Conservation (phyloP, 35 echinoderm and acorn worm genomes). For the Lytechinus pictus region DNA sequence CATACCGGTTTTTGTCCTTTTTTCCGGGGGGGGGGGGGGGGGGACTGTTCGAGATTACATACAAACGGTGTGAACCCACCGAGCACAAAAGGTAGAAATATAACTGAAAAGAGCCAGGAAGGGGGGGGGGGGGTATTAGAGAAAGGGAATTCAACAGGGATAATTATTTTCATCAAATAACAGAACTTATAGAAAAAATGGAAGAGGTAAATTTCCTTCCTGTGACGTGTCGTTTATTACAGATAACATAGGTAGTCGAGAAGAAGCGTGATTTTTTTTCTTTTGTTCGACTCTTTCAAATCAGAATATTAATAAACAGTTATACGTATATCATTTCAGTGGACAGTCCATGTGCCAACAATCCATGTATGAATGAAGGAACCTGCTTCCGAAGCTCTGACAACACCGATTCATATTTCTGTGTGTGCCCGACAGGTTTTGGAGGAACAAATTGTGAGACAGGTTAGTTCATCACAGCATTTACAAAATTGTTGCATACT, state of each 20-base stretch:
- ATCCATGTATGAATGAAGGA: slow-evolving; percentile 77
- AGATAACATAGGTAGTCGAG: too few relatives aligned
- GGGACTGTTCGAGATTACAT: too few relatives aligned
- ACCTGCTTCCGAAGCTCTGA: slow-evolving; percentile 56
- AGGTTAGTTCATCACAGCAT: not conserved
- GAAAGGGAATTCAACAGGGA: not conserved
- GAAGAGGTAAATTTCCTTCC: too few relatives aligned
- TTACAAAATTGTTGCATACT: too few relatives aligned
- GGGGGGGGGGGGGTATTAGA: not conserved
- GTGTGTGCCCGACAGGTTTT: slow-evolving; percentile 75
- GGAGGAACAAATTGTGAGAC: slow-evolving; percentile 67
- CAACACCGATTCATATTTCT: slow-evolving; percentile 57
- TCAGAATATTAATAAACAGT: not conserved
- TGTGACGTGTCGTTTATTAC: too few relatives aligned
- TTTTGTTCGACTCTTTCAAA: too few relatives aligned
- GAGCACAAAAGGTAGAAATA: not conserved
- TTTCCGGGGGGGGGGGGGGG: too few relatives aligned
- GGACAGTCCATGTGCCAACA: slow-evolving; percentile 67
- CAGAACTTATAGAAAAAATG: too few relatives aligned
- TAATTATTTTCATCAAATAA: too few relatives aligned
- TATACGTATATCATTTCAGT: not conserved
- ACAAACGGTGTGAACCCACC: too few relatives aligned
- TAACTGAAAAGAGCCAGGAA: not conserved
- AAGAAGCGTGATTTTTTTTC: too few relatives aligned
- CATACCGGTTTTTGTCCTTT: too few relatives aligned